Evolutionary conservation across 2,888 invertebrate species (phyloP), one percentile per base, ranked within the genome.

Genomic region (Aphrophora alni): DNA sequence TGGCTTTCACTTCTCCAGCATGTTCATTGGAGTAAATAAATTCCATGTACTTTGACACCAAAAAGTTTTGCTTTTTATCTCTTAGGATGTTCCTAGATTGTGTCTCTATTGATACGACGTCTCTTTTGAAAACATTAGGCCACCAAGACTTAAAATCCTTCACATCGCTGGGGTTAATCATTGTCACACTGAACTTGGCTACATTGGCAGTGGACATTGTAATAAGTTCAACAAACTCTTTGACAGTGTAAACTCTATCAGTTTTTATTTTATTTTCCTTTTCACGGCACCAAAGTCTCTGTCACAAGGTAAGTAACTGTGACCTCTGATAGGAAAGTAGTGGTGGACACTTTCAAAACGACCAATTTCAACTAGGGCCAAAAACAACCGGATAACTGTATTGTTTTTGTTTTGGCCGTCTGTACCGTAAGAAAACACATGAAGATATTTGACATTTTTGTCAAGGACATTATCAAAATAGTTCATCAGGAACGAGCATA

Each of bases 311-410:
- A 78, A 51, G 38, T 38, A 78, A 10, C 25, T 25, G 27, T 78
- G 78, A 44, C 78, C 78, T 26, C 78, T 72, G 24, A 78, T 78
- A 38, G 78, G 78, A 33, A 78, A 72, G 51, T 75, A 75, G n/a
- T n/a, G n/a, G n/a, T n/a, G n/a, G n/a, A n/a, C n/a, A n/a, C n/a
- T n/a, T n/a, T n/a, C n/a, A n/a, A n/a, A n/a, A n/a, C n/a, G n/a
- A n/a, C n/a, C n/a, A n/a, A n/a, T n/a, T n/a, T n/a, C n/a, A n/a
- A n/a, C n/a, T n/a, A n/a, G n/a, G n/a, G n/a, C n/a, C n/a, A n/a
- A n/a, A n/a, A n/a, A n/a, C n/a, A n/a, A n/a, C n/a, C n/a, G n/a
- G n/a, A n/a, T n/a, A n/a, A n/a, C n/a, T n/a, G n/a, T n/a, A n/a
- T n/a, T n/a, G n/a, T n/a, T n/a, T n/a, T n/a, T n/a, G n/a, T n/a